Evolutionary conservation across 1,140 invertebrate genomes (phyloP).

Genomic region (Zeugodacus cucurbitae): DNA sequence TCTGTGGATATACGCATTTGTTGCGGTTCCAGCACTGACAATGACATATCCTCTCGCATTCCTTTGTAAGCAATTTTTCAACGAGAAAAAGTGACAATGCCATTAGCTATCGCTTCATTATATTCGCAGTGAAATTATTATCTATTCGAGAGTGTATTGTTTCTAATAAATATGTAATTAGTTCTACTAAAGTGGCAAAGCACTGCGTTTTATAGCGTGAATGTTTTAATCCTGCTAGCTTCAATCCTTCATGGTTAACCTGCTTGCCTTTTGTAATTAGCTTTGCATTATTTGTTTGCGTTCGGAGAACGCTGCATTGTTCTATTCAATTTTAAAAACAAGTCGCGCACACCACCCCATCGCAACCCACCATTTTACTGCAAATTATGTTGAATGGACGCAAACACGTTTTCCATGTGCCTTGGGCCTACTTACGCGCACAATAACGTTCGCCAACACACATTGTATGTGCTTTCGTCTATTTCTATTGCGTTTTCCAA

Average conservation of each 20-base stretch:
- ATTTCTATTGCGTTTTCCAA: not conserved
- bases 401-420: not conserved
- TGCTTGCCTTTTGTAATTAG: not conserved
- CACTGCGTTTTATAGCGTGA: not conserved
- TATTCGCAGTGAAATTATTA: not conserved
- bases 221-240: not conserved
- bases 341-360: not conserved
- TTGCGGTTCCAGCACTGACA: not conserved
- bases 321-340: not conserved
- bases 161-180: not conserved
- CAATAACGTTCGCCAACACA: not conserved
- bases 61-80: slow-evolving; percentile 2
- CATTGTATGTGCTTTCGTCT: not conserved
- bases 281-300: not conserved
- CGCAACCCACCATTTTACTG: not conserved
- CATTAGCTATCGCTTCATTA: not conserved
- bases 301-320: not conserved
- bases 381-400: not conserved
- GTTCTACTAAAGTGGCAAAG: not conserved
- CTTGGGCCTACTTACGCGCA: not conserved
- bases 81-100: not conserved
- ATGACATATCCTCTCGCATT: not conserved
- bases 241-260: not conserved
- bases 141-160: not conserved
- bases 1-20: slow-evolving; percentile 4